A percentile compares a stretch with the other conserved stretches of the same genome.
Conservation (phyloP, 1,140 invertebrate genomes). For the Eurosta solidaginis region DNA sequence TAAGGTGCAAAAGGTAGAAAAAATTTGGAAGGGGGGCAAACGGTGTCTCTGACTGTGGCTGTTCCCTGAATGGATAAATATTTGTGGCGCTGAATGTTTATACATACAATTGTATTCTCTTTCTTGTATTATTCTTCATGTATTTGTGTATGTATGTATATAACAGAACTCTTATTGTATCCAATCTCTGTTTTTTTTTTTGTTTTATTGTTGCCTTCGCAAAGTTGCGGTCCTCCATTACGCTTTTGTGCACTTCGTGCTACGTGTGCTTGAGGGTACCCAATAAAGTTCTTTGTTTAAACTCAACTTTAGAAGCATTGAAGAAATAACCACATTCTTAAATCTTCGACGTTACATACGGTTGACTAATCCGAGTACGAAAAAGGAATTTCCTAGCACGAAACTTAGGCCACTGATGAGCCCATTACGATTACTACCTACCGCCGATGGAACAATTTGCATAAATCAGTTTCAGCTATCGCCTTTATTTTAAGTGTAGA, state of each 20-base stretch:
- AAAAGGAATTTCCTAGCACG: too few species aligned
- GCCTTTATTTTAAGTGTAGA: too few species aligned
- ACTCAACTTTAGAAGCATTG: too few species aligned
- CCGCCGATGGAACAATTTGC: too few species aligned
- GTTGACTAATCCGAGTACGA: too few species aligned
- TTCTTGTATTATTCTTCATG: neutral
- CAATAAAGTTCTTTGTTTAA: too few species aligned
- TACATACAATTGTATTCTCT: neutral
- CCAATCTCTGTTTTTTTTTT: neutral
- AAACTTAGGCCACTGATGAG: too few species aligned
- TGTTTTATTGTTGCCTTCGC: neutral
- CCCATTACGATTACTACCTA: too few species aligned
- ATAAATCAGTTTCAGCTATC: too few species aligned
- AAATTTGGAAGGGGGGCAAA: constrained; percentile 22
- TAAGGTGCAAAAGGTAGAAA: neutral
- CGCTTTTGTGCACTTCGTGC: neutral
- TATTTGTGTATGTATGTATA: neutral
- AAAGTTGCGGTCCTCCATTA: constrained; percentile 19
- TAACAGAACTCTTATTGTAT: neutral
- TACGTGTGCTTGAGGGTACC: neutral
- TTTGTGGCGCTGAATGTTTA: neutral
- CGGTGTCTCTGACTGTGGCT: neutral
- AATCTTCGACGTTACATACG: too few species aligned
- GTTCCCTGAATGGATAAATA: constrained; percentile 14
- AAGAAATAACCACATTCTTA: too few species aligned